Base-by-base conservation (phyloP, 2,113 vertebrate genomes). In the Corythoichthys haematopterus region DNA sequence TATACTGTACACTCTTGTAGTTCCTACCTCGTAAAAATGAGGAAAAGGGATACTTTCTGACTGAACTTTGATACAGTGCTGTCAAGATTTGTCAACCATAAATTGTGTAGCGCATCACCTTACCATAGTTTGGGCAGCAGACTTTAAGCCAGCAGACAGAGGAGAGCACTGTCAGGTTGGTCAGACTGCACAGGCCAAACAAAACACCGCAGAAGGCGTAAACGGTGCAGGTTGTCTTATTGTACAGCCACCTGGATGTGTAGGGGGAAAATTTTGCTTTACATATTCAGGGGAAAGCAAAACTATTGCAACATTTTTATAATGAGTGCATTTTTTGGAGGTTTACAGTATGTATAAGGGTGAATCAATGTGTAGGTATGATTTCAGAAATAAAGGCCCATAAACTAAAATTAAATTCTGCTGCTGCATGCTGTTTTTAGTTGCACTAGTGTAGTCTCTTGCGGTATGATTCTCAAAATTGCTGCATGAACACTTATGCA, bases 101-200 rank as follows among this genome's bases (percentile, higher is more conserved):
- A 50, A 50, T 2, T 15, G 14, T 59, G 15, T 38, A 38, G 9
- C n/a, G 7, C 3, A 10, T 62, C 16, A 62, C 85, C 88, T 74
- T 91, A 95, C 94, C 93, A 0, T 93, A 92, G 72, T 91, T 87
- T 20, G 93, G 93, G 82, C 88, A 93, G 77, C 93, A 94, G 81
- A 95, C 91, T 82, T 94, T 94, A 37, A 95, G 88, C 89, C 94
- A 95, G 91, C 94, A 94, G 64, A 95, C 92, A 0, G 78, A 75
- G n/a, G 94, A 93, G 45, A 95, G 87, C 65, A 91, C 90, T 0
- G 92, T 92, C 64, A 95, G 92, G 81, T 94, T 95, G 75, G 74
- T 89, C 45, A 95, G 90, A 77, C 94, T 95, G 89, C 93, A 88
- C 55, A 95, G 88, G 52, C 94, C 94, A 1, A 95, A 94, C 63